These are phyloP conservation scores for Amphiprion ocellaris DNA, from an alignment of 2,113 vertebrate genomes.

Conservation along the genomic window DNA sequence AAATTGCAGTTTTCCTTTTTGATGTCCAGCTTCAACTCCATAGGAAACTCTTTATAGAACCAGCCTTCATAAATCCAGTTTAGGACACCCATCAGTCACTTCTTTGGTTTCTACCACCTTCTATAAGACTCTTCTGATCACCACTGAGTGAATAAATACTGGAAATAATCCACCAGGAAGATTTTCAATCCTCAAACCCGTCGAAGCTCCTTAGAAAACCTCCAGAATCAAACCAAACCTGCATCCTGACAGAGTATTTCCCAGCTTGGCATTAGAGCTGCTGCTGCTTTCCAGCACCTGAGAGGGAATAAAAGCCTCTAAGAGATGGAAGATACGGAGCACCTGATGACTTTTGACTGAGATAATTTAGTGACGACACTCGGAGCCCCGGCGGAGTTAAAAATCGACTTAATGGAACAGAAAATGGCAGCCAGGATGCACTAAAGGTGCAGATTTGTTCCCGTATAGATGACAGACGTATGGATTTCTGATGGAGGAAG, in stretches of 20 bases:
- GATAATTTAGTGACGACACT: slow-evolving; percentile 34
- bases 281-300: slow-evolving; percentile 44
- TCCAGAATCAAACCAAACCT: slow-evolving; percentile 49
- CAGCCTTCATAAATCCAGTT: no score
- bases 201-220: slow-evolving; percentile 27
- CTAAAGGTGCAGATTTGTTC: background rate
- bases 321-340: slow-evolving; percentile 50
- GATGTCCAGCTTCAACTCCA: no score
- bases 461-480: background rate
- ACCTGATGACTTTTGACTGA: slow-evolving; percentile 29
- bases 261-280: slow-evolving; percentile 40
- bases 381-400: slow-evolving; percentile 28
- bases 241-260: slow-evolving; percentile 41
- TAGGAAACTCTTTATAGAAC: no score
- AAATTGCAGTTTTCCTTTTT: no score
- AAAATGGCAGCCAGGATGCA: slow-evolving; percentile 19
- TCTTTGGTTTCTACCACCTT: no score
- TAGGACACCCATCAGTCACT: no score
- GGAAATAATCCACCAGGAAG: slow-evolving; percentile 17
- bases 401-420: slow-evolving; percentile 37
- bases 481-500: slow-evolving; percentile 3
- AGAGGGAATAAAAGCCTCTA: slow-evolving; percentile 39
- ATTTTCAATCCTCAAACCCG: background rate
- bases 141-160: background rate
- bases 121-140: no score